These are phyloP conservation scores for Anseranas semipalmata DNA, from an alignment of 2,113 vertebrate species.

Conservation along the genomic window DNA sequence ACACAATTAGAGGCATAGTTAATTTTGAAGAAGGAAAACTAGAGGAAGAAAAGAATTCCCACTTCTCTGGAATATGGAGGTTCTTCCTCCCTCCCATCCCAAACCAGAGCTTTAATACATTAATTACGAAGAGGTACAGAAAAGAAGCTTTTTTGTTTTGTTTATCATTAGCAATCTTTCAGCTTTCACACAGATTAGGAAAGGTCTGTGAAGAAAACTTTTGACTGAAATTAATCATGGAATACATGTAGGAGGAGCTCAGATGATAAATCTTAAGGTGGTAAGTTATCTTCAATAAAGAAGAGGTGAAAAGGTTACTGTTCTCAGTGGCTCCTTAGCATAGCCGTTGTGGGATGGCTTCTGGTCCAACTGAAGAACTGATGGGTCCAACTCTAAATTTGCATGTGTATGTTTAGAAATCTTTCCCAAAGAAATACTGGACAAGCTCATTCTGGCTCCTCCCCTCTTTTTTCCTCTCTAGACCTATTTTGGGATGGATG, in stretches of 20 bases:
- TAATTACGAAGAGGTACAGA: background rate
- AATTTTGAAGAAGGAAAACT: background rate
- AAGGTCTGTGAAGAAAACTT: background rate
- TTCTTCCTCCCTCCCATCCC: background rate
- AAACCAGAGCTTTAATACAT: background rate
- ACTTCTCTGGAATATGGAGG: background rate
- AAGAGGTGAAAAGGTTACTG: background rate
- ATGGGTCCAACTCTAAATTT: background rate
- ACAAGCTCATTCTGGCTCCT: background rate
- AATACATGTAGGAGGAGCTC: background rate
- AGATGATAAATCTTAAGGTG: background rate
- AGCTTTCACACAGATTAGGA: background rate
- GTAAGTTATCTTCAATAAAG: background rate
- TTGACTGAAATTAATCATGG: background rate
- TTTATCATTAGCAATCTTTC: background rate
- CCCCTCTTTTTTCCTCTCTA: conserved; percentile 20
- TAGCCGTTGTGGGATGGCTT: background rate
- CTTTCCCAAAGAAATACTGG: background rate
- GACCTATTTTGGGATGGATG: conserved; percentile 99
- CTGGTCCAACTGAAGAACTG: background rate
- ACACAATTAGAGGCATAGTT: background rate
- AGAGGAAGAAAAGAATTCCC: background rate
- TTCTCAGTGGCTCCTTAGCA: background rate
- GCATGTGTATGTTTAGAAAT: background rate
- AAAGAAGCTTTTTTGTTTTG: background rate